Conservation (phyloP, 2,797 vertebrate genomes). For the Smutsia gigantea region DNA sequence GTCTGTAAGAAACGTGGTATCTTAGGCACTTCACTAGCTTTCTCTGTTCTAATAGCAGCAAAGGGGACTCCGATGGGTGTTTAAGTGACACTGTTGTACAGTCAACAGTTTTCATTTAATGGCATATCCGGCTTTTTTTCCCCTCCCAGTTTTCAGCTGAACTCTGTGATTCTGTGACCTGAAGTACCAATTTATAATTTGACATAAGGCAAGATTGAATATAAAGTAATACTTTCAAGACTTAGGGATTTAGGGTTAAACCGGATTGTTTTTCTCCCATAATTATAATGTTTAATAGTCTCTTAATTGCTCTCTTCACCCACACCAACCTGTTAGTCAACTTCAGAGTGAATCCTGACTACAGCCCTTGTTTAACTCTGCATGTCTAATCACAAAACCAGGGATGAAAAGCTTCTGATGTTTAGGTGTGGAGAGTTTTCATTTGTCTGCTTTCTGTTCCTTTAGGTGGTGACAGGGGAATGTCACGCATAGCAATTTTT, state of each 20-base stretch:
- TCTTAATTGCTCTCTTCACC: conserved; percentile 43
- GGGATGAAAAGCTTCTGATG: neutral
- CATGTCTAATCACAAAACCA: neutral
- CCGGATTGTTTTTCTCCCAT: conserved; percentile 61
- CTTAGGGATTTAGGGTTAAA: neutral
- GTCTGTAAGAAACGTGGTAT: neutral
- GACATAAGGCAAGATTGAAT: neutral
- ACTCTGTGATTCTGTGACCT: neutral
- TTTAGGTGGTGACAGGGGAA: neutral
- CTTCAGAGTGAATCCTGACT: conserved; percentile 32
- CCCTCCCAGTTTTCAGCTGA: neutral
- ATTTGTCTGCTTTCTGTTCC: neutral
- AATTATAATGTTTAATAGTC: conserved; percentile 55
- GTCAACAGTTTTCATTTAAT: neutral
- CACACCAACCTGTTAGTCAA: conserved; percentile 64
- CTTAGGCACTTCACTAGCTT: neutral
- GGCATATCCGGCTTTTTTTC: neutral
- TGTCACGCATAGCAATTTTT: neutral
- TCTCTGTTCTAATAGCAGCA: neutral
- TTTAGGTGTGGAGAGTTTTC: neutral
- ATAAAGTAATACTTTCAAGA: conserved; percentile 50
- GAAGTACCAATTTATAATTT: conserved; percentile 32
- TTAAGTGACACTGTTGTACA: neutral
- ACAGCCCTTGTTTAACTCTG: conserved; percentile 62
- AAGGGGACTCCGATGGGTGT: neutral